Evolutionary conservation across 2,888 invertebrate species (phyloP).

Genomic region (Polyommatus iphigenia): DNA sequence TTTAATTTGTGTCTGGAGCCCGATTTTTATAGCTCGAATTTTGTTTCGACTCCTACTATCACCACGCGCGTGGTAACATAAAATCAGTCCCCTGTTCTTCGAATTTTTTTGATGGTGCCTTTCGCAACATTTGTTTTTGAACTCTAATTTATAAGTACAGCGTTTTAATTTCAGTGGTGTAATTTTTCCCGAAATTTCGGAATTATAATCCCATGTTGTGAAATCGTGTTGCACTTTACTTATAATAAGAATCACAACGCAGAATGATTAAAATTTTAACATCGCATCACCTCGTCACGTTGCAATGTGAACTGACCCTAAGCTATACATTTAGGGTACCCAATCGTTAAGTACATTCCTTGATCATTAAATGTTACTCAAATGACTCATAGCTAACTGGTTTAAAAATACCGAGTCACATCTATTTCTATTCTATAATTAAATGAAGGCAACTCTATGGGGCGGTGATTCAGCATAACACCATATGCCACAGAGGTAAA

Average conservation of each 20-base stretch:
- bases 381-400: slow-evolving; percentile 8
- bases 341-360: neutral
- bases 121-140: too few species aligned
- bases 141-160: too few species aligned
- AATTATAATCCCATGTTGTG: too few species aligned
- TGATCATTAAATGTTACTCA: neutral
- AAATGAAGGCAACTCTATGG: neutral
- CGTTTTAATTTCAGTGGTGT: too few species aligned
- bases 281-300: neutral
- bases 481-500: slow-evolving; percentile 17
- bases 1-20: neutral
- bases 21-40: neutral
- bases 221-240: too few species aligned
- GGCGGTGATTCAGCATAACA: slow-evolving; percentile 6
- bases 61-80: neutral
- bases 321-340: neutral
- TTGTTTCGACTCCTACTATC: neutral
- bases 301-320: neutral
- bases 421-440: slow-evolving; percentile 2
- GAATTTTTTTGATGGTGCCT: too few species aligned
- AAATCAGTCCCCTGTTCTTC: too few species aligned
- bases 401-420: slow-evolving; percentile 3
- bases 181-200: too few species aligned
- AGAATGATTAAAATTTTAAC: too few species aligned
- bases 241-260: too few species aligned